phyloP scores from a whole-genome alignment of 2,797 vertebrate genomes.

The Eulemur albifrons region DNA sequence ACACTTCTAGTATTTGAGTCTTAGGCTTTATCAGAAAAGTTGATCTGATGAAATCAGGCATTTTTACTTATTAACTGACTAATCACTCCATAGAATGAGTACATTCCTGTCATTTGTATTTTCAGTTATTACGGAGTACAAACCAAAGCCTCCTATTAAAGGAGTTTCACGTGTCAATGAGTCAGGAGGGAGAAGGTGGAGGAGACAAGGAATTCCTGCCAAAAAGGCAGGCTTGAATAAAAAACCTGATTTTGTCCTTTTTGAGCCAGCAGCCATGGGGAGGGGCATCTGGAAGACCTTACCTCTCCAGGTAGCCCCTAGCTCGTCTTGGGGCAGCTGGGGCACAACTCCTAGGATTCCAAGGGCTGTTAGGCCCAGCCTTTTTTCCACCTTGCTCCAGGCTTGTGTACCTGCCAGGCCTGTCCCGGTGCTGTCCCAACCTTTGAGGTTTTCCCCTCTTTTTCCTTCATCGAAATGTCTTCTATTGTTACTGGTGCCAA shows the following conservation, averaged over 20 bases:
- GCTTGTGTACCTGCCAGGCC: fast-evolving
- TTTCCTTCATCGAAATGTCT: background rate
- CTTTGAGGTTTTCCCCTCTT: background rate
- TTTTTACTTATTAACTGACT: background rate
- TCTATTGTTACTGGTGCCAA: background rate
- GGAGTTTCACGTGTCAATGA: background rate
- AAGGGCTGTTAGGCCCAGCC: background rate
- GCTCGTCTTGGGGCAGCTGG: fast-evolving
- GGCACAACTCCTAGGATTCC: background rate
- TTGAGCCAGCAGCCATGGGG: background rate
- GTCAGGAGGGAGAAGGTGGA: background rate
- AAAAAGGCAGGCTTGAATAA: background rate
- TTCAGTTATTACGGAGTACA: background rate
- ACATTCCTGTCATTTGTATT: background rate
- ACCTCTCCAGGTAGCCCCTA: background rate
- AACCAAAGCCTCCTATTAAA: background rate
- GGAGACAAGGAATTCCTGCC: background rate
- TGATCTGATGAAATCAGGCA: no score
- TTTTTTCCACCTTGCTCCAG: background rate
- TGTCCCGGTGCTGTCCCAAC: fast-evolving
- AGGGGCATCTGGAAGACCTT: background rate
- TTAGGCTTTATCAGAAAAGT: background rate
- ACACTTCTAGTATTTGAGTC: background rate
- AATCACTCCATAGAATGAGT: background rate
- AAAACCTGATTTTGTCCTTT: background rate